phyloP scores from a whole-genome alignment of 92 coral and sea anemone genomes.

The Bergia sp. region DNA sequence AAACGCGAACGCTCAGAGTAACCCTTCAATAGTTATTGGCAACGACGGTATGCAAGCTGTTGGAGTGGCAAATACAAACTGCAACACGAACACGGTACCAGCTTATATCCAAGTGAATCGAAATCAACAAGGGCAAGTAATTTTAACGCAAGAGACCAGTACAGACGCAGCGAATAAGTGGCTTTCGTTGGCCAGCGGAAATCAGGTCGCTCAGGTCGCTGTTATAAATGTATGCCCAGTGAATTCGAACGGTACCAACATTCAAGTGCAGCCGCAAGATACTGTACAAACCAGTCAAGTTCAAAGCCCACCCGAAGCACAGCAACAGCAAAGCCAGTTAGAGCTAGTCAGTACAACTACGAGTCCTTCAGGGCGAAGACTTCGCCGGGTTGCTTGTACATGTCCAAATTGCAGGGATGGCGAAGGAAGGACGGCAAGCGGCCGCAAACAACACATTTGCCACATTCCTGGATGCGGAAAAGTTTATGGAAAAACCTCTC shows the following conservation, averaged over 20 bases:
- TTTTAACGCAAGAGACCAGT: conserved; percentile 76
- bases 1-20: conserved; percentile 49
- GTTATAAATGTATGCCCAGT: conserved; percentile 46
- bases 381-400: conserved; percentile 98
- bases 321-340: conserved; percentile 36
- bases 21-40: conserved; percentile 51
- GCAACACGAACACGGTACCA: conserved; percentile 59
- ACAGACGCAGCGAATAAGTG: conserved; percentile 79
- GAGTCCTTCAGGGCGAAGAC: conserved; percentile 80
- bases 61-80: conserved; percentile 54
- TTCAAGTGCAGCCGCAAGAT: conserved; percentile 61
- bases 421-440: conserved; percentile 96
- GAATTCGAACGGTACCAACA: conserved; percentile 43
- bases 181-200: conserved; percentile 68
- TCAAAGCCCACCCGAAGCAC: conserved; percentile 41
- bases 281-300: conserved; percentile 51
- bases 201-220: conserved; percentile 67
- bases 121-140: conserved; percentile 87
- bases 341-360: conserved; percentile 36
- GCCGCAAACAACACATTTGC: conserved; percentile 95
- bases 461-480: conserved; percentile 97
- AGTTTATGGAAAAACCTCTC: conserved; percentile 97
- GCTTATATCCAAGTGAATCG: conserved; percentile 87
- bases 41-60: conserved; percentile 69
- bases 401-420: conserved; percentile 99